Base-by-base conservation (phyloP, 2,888 invertebrate species). In the Tinea pellionella region DNA sequence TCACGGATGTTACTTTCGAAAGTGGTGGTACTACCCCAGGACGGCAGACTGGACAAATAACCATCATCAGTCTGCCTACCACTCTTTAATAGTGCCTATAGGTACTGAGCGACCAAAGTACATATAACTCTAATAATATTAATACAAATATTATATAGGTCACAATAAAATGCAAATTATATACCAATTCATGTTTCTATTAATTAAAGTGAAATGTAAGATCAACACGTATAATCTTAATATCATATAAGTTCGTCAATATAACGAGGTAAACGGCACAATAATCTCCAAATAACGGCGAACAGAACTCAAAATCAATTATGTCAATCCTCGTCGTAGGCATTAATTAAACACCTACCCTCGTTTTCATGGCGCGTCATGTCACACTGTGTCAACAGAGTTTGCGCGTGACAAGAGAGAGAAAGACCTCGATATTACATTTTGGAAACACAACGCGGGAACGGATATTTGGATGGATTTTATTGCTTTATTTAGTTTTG, bases 271-370 rank as follows among this genome's bases (percentile, higher is more conserved):
- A 47, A 47, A 47, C 47, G 15, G 47, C n/a, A 47, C 47, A 47
- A 47, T 47, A 24, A 53, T 53, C 24, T 18, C 53, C 18, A 53
- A 53, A 53, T 53, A 24, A 18, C 53, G n/a, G n/a, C 2, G 53
- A 53, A 53, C 19, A 24, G 53, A 47, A 18, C 19, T 24, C 24
- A 9, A 24, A 53, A 53, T 53, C 53, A 53, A 53, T 53, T 53
- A 53, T 53, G 53, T 53, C 53, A 53, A 53, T 53, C 53, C 53
- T 12, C 47, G 15, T 47, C 53, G 53, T 24, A 24, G 53, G 53
- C 53, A 53, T 24, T 53, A 53, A 53, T 53, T 53, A 53, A 53
- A 53, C 53, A 53, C 53, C 53, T 53, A 53, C 53, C 53, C 53
- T 53, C 53, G 24, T 53, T 18, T 47, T 24, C 53, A 53, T 18